Evolutionary conservation across 1,140 invertebrate species (phyloP), one percentile per base, ranked within the genome.

Genomic region (Neodiprion virginianus): DNA sequence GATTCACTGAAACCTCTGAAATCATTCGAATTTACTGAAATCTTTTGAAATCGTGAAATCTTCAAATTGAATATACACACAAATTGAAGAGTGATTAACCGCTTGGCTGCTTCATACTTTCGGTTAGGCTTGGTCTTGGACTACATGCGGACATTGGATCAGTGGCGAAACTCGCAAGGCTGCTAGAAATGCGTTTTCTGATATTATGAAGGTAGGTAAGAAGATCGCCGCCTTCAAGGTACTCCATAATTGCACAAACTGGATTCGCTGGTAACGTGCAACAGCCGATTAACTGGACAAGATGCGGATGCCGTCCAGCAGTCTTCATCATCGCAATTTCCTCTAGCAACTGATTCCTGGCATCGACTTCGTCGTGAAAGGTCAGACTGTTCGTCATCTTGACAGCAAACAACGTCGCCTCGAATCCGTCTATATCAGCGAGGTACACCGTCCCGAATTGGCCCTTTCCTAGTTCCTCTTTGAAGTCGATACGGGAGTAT

Each of bases 301-400:
- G 91, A 85, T 97, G 93, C 12, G 90, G 90, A 86, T 97, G 96
- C 0, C 89, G 87, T 1, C 94, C 95, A 2, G 95, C 92, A 48
- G 91, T 90, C 85, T 95, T 96, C 86, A 96, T 91, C 85, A 95
- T 94, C 23, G 90, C 87, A 9, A 97, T 95, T 88, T 97, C 96
- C 1, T 91, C 88, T 7, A 95, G 84, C 79, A 96, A 92, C 78
- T 94, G 92, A 17, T 90, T 88, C 4, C 90, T 87, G 76, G 92
- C 91, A 78, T 94, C 92, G 1, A 86, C 79, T 9, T 90, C 84
- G 1, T 90, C 89, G 68, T 88, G 82, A 48, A 88, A 90, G 68
- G 81, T 77, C 14, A 48, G 72, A 66, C 65, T 68, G 69, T 92
- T 92, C 0, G 94, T 86, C 86, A 92, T 92, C 82, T 95, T 95